Percentiles rank a stretch among this genome's conserved stretches.
These are phyloP conservation scores for Thaumatotibia leucotreta DNA, from an alignment of 1,140 invertebrate species.

Conservation along the genomic window DNA sequence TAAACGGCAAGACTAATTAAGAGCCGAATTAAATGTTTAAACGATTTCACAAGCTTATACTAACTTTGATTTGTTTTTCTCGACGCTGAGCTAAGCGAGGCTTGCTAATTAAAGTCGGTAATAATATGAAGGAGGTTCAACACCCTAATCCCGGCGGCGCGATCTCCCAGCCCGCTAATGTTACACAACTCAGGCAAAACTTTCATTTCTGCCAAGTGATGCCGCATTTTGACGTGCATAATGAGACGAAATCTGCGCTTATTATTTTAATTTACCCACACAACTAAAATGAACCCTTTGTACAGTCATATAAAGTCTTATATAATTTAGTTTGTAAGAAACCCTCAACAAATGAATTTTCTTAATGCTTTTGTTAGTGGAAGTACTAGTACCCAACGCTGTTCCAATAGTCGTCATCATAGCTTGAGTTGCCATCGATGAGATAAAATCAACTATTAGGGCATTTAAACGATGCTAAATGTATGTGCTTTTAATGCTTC, in stretches of 20 bases:
- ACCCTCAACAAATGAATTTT: too few species aligned
- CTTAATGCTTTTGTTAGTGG: too few species aligned
- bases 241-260: background rate
- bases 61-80: slow-evolving; percentile 3
- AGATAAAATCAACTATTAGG: too few species aligned
- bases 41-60: slow-evolving; percentile 11
- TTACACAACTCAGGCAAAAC: slow-evolving; percentile 6
- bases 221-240: background rate
- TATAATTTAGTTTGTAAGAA: too few species aligned
- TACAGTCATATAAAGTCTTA: too few species aligned
- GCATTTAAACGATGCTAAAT: too few species aligned
- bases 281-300: too few species aligned
- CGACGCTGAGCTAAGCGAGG: background rate
- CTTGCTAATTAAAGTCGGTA: slow-evolving; percentile 8
- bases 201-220: background rate
- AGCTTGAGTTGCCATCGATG: too few species aligned
- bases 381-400: too few species aligned
- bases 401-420: too few species aligned
- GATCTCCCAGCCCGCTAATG: background rate
- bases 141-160: background rate
- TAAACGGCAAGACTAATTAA: slow-evolving; percentile 10
- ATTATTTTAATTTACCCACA: background rate
- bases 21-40: slow-evolving; percentile 9
- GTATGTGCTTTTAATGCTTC: too few species aligned
- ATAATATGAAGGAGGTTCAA: slow-evolving; percentile 11